Percentiles rank a stretch among this genome's conserved stretches.
These are phyloP conservation scores for Campylomormyrus tamandua DNA, from an alignment of 2,113 vertebrate genomes.

Conservation along the genomic window DNA sequence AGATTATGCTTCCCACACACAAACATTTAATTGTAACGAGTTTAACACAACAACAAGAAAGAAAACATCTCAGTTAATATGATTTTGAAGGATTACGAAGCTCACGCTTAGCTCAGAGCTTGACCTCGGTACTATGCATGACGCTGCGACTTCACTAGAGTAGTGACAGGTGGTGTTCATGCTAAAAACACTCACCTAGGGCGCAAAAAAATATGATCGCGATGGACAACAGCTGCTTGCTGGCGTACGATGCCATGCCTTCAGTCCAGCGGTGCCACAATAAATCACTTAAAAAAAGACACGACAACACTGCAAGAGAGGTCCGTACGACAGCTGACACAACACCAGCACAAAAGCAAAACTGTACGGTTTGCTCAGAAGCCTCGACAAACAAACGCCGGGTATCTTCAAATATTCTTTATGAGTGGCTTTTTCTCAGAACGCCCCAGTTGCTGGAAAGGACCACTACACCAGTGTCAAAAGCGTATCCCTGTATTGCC, in stretches of 20 bases:
- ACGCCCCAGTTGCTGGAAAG: not conserved
- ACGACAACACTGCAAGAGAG: not conserved
- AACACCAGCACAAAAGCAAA: not conserved
- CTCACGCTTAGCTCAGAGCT: not conserved
- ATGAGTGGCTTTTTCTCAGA: not conserved
- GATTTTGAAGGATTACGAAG: not conserved
- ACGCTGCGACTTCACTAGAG: not conserved
- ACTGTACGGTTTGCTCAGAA: not conserved
- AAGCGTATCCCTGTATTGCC: conserved; percentile 6
- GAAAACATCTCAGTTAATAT: not conserved
- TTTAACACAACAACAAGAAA: not conserved
- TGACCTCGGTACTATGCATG: not conserved
- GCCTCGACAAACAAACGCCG: not conserved
- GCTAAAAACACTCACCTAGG: conserved; percentile 48
- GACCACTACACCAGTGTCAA: not conserved
- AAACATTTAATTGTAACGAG: not conserved
- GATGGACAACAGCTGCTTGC: not conserved
- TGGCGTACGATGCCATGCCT: conserved; percentile 41
- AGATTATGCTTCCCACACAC: not conserved
- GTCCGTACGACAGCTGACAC: conserved; percentile 3
- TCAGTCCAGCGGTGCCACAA: not conserved
- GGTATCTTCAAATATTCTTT: not conserved
- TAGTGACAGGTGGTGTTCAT: not conserved
- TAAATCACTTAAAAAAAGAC: conserved; percentile 9
- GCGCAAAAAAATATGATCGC: conserved; percentile 35